Evolutionary conservation across 2,797 vertebrate species (phyloP), one percentile per base, ranked within the genome.

Genomic region (Poecilia gillii): DNA sequence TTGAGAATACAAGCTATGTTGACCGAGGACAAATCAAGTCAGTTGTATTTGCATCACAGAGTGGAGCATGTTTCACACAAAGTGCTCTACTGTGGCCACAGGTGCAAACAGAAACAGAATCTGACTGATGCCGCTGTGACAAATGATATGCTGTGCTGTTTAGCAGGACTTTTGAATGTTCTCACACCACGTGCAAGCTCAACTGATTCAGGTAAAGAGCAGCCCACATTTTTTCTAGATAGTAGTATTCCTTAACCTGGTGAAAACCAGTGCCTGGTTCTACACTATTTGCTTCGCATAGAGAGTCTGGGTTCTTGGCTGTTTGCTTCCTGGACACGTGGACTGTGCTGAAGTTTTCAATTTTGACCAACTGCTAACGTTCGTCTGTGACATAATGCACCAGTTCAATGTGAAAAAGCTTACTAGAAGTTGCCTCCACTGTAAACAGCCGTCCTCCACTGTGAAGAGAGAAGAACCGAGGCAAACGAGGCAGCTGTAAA

Each of bases 31-130:
- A 59, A 81, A 74, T 87, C 73, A 71, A 80, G 75, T 85, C 85
- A 77, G 53, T 76, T 88, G 73, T 75, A 84, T 83, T 90, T 75
- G 81, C 70, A 76, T 84, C 79, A 85, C 23, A 80, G 82, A 82
- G 51, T 16, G 2, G 47, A 80, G 55, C 3, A 33, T 68, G 53
- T 47, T 78, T 84, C 53, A 75, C 20, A 47, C 64, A 81, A 78
- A 84, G 62, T 72, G 68, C 49, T 82, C 66, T 25, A 77, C 43
- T 41, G 72, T 77, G 64, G 81, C 72, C 45, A 51, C 46, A 64
- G 62, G 53, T 76, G 62, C 78, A 64, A 41, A 80, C 64, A 79
- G n/a, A 68, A 80, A 78, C 47, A 74, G 46, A 81, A 78, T 49
- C 75, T 81, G 53, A 51, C 64, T 62, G 70, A 79, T 80, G 81